phyloP scores from a whole-genome alignment of 2,113 vertebrate species.

The Gasterosteus nipponicus region DNA sequence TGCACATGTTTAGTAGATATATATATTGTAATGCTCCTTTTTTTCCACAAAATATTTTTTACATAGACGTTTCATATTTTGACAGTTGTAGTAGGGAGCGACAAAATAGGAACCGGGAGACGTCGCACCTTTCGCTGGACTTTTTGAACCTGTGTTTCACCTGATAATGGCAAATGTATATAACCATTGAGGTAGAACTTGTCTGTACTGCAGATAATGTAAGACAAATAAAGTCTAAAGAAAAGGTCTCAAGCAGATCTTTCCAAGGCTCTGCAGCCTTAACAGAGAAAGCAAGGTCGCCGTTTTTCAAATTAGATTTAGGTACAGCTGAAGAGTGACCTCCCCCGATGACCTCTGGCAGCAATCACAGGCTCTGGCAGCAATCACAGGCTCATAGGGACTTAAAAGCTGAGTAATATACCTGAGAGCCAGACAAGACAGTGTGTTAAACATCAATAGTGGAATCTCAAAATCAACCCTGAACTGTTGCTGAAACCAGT shows the following conservation, averaged over 20 bases:
- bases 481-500: constrained; percentile 38
- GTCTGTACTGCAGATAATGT: constrained; percentile 16
- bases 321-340: constrained; percentile 55
- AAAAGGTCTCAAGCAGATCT: constrained; percentile 50
- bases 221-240: constrained; percentile 40
- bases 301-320: constrained; percentile 64
- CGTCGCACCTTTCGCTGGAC: background rate
- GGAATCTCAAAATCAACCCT: constrained; percentile 52
- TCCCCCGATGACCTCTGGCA: constrained; percentile 54
- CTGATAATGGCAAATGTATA: background rate
- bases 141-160: background rate
- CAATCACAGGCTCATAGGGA: constrained; percentile 39
- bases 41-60: background rate
- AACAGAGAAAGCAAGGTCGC: constrained; percentile 56
- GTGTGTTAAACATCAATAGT: constrained; percentile 54
- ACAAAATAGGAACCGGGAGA: background rate
- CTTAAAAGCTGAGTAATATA: constrained; percentile 58
- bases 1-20: background rate
- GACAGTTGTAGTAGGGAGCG: background rate
- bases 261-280: constrained; percentile 47
- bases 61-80: background rate
- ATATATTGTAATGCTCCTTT: background rate
- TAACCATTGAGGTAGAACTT: constrained; percentile 14
- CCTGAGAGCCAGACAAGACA: constrained; percentile 44
- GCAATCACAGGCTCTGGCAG: constrained; percentile 45